Base-by-base conservation (phyloP, 1,140 invertebrate genomes). In the Drosophila paulistorum region DNA sequence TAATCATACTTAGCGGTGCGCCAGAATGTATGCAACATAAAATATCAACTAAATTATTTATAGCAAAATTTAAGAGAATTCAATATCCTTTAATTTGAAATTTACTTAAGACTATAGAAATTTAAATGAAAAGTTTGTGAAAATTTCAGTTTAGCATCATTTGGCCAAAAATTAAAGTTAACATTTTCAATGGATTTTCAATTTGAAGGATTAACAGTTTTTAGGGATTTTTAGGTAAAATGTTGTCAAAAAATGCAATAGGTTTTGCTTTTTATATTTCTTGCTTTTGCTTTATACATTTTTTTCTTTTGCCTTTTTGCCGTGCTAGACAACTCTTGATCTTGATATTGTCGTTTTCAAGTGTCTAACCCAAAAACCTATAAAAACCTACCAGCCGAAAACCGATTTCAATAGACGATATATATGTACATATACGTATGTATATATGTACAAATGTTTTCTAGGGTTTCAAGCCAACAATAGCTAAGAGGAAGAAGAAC, bases 331-430 rank as follows among this genome's bases (percentile, higher is more conserved):
- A 11, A 35, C 35, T 3, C 35, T 65, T 81, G 78, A 81, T 80
- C 73, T 76, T 76, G 65, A 72, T 63, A 65, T 63, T 55, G 57
- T 67, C 48, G 35, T 13, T 30, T 68, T 68, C 39, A 61, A 68
- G 61, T 64, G 65, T 33, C 60, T 45, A 54, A 17, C 35, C 26
- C 6, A 41, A 45, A 9, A 33, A 51, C 7, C 45, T 51, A 51
- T 4, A 41, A 45, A 9, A 33, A 51, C 7, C 45, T 51, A 51
- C 17, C 11, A 11, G 17, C 20, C 23, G 14, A 51, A 23, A 51
- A 51, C 45, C 45, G 17, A 51, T 48, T 20, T 48, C 2, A 48
- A 37, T 37, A 11, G 35, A 30, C 30, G 30, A 30, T 30, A 30
- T 30, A 30, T 7, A 30, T 7, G 7, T 30, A 26, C 3, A 26